A percentile compares a stretch with the other conserved stretches of the same genome.
These are phyloP conservation scores for Tympanuchus pallidicinctus DNA, from an alignment of 2,113 vertebrate species.

Conservation along the genomic window DNA sequence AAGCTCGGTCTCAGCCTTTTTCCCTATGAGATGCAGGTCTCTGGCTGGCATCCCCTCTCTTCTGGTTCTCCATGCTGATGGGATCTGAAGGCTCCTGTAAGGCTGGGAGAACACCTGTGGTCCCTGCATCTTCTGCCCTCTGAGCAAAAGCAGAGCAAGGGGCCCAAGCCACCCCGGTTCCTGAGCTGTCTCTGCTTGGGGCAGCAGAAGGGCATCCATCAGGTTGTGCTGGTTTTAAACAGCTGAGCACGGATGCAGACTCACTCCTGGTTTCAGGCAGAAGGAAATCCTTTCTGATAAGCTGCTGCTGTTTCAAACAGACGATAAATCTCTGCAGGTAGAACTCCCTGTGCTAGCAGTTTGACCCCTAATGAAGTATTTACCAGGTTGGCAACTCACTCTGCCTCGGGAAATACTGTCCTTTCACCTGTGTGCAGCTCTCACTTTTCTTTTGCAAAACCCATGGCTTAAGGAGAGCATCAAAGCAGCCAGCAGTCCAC, in stretches of 20 bases:
- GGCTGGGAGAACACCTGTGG: not conserved
- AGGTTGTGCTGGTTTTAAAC: not conserved
- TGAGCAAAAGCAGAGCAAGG: not conserved
- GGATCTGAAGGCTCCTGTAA: not conserved
- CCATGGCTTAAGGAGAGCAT: constrained; percentile 9
- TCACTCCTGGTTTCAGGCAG: not conserved
- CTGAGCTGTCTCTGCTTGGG: not conserved
- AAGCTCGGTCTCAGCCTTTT: not conserved
- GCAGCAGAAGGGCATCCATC: too few relatives aligned
- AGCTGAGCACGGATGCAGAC: not conserved
- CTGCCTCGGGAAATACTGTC: constrained; percentile 36
- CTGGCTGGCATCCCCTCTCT: not conserved
- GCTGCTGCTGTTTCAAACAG: not conserved
- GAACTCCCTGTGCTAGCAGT: not conserved
- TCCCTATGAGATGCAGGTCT: not conserved
- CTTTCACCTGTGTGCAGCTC: constrained; percentile 4
- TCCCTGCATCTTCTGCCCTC: not conserved
- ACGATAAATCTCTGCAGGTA: not conserved
- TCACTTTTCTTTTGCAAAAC: not conserved
- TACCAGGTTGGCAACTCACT: constrained; percentile 10
- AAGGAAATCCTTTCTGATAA: not conserved
- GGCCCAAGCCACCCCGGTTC: not conserved
- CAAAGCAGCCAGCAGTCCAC: not conserved
- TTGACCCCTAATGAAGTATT: constrained; percentile 57
- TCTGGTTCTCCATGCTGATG: not conserved